phyloP scores from a whole-genome alignment of 2,888 invertebrate genomes.

The Euplagia quadripunctaria region DNA sequence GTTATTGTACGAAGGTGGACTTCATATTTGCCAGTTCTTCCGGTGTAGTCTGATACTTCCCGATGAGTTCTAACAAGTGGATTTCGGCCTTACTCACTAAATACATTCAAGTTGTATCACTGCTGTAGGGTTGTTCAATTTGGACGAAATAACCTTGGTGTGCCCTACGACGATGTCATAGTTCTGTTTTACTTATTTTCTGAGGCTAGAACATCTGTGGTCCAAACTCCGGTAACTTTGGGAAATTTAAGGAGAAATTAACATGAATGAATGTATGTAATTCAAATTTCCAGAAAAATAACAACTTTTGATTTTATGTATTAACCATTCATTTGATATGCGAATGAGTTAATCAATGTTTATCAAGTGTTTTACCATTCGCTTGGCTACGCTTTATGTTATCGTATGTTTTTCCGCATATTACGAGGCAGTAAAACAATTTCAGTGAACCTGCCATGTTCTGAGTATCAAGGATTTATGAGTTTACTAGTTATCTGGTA shows the following conservation, averaged over 20 bases:
- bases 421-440: slow-evolving; percentile 9
- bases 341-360: slow-evolving; percentile 10
- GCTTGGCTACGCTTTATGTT: slow-evolving; percentile 2
- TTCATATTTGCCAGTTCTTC: neutral
- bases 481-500: slow-evolving; percentile 37
- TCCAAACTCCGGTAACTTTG: neutral
- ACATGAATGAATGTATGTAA: neutral
- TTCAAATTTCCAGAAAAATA: neutral
- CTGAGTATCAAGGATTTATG: slow-evolving; percentile 32
- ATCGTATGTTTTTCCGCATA: neutral
- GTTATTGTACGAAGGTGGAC: too few species aligned
- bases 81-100: neutral
- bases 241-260: neutral
- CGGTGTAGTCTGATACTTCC: neutral
- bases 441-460: neutral
- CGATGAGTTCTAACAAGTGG: neutral
- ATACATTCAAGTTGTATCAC: neutral
- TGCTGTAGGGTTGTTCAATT: too few species aligned
- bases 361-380: slow-evolving; percentile 5
- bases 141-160: too few species aligned
- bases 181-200: too few species aligned
- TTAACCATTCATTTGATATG: slow-evolving; percentile 1
- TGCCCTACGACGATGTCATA: too few species aligned
- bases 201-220: neutral
- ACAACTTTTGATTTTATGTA: neutral